These are phyloP conservation scores for Pangasius djambal DNA, from an alignment of 2,797 vertebrate genomes.

Conservation along the genomic window DNA sequence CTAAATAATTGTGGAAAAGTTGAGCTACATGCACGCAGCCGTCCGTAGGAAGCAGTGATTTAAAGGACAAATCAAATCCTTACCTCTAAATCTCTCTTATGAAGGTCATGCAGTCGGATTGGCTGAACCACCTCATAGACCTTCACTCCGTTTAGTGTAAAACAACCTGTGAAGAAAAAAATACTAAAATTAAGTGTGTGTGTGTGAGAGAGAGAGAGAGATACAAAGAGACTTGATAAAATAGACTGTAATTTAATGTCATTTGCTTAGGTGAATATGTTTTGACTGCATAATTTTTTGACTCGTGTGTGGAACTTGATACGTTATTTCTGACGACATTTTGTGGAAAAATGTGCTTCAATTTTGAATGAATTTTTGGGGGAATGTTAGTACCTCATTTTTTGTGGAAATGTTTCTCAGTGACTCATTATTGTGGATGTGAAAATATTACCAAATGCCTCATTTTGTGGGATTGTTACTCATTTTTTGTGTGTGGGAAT, in stretches of 20 bases:
- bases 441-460: not conserved
- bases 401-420: not conserved
- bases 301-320: not conserved
- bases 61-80: not conserved
- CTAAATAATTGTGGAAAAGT: not conserved
- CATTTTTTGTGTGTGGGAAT: too few relatives aligned
- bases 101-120: slow-evolving; percentile 69
- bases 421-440: not conserved
- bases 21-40: not conserved
- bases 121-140: slow-evolving; percentile 75
- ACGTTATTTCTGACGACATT: not conserved
- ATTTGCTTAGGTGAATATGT: not conserved
- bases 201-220: not conserved
- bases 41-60: not conserved
- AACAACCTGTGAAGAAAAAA: slow-evolving; percentile 61
- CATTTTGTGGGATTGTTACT: not conserved
- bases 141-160: slow-evolving; percentile 56
- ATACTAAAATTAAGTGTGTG: not conserved
- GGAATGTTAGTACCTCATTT: not conserved
- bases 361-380: not conserved
- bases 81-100: slow-evolving; percentile 73
- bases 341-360: not conserved
- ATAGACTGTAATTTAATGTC: not conserved
- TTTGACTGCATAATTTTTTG: not conserved
- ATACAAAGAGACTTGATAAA: not conserved